Conservation (phyloP, 1,140 invertebrate species). For the Acromyrmex charruanus region DNA sequence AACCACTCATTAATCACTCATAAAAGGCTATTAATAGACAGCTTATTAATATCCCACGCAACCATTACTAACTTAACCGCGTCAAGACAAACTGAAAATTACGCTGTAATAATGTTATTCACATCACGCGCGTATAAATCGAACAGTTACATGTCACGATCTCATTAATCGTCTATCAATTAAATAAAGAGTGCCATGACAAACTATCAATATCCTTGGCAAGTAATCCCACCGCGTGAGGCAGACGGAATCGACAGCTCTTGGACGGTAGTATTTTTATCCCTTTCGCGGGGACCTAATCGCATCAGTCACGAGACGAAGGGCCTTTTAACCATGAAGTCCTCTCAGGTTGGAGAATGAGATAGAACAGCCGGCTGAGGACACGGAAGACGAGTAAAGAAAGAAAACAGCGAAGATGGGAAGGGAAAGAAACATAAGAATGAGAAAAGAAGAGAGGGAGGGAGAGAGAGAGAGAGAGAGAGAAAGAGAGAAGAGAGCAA, state of each 20-base stretch:
- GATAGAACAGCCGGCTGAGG: slow-evolving; percentile 43
- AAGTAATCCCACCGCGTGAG: neutral
- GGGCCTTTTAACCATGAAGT: slow-evolving; percentile 56
- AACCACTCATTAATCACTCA: slow-evolving; percentile 42
- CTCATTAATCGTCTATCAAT: slow-evolving; percentile 59
- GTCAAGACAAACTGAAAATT: slow-evolving; percentile 50
- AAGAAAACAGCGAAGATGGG: slow-evolving; percentile 36
- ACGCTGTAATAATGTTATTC: slow-evolving; percentile 39
- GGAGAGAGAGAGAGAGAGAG: slow-evolving; percentile 34
- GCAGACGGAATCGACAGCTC: slow-evolving; percentile 38
- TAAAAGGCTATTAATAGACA: slow-evolving; percentile 49
- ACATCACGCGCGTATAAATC: neutral
- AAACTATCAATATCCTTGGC: slow-evolving; percentile 48
- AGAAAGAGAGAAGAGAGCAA: slow-evolving; percentile 42
- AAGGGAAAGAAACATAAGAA: slow-evolving; percentile 40
- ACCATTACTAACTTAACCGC: slow-evolving; percentile 25
- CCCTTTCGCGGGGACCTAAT: slow-evolving; percentile 41
- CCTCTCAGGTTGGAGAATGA: slow-evolving; percentile 43
- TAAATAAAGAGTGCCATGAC: slow-evolving; percentile 35
- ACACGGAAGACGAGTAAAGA: slow-evolving; percentile 56
- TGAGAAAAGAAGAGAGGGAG: neutral
- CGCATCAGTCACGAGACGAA: slow-evolving; percentile 60
- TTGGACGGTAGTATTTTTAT: slow-evolving; percentile 56
- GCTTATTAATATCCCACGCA: slow-evolving; percentile 48
- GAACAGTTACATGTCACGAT: slow-evolving; percentile 52